Conservation (phyloP, 2,113 vertebrate species). For the Lamprologus tigripictilis region DNA sequence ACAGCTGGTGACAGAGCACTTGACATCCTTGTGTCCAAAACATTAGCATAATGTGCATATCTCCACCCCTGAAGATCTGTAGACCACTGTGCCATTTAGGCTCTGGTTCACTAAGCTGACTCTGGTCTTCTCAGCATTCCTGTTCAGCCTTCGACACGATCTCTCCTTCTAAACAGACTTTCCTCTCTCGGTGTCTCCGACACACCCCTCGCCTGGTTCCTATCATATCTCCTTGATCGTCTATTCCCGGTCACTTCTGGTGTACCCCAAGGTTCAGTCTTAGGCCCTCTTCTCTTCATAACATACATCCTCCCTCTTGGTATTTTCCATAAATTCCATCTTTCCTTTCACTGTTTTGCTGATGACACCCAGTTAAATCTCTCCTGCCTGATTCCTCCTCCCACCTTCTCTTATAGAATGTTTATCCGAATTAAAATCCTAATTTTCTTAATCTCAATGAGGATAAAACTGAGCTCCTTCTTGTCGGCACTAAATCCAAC, state of each 20-base stretch:
- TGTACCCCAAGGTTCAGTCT: not conserved
- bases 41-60: not conserved
- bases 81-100: not conserved
- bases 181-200: not conserved
- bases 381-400: not conserved
- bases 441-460: not conserved
- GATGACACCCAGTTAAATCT: not conserved
- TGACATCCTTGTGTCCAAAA: not conserved
- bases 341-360: not conserved
- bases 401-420: not conserved
- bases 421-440: not conserved
- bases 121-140: not conserved
- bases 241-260: not conserved
- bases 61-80: not conserved
- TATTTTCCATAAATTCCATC: not conserved
- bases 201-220: not conserved
- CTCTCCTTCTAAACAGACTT: not conserved
- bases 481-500: fast-evolving
- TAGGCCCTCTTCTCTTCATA: not conserved
- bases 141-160: not conserved
- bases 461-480: not conserved
- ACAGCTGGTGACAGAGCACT: not conserved
- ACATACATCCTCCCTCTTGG: not conserved
- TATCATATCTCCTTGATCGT: not conserved
- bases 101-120: not conserved